Evolutionary conservation across 2,797 vertebrate species (phyloP).

Genomic region (Myioborus miniatus): DNA sequence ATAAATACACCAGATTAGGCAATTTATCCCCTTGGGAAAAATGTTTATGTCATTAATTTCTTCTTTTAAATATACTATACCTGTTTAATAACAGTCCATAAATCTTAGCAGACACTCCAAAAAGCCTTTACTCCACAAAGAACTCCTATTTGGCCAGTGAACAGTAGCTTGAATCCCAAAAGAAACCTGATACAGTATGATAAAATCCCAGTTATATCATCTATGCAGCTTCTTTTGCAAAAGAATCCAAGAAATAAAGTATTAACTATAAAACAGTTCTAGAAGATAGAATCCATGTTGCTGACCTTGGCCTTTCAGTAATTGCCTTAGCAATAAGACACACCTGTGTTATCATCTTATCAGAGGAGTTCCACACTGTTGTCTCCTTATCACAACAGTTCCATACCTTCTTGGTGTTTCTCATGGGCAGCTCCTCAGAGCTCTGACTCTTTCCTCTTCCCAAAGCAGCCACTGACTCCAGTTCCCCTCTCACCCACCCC

Average conservation of each 20-base stretch:
- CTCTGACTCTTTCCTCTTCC: too few species aligned
- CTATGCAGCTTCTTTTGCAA: neutral
- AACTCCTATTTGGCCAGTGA: neutral
- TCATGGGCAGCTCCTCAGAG: too few species aligned
- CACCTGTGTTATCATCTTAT: too few species aligned
- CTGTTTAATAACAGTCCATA: neutral
- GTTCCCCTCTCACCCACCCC: too few species aligned
- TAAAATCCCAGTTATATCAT: neutral
- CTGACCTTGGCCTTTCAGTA: neutral
- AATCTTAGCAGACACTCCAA: neutral
- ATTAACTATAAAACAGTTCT: neutral
- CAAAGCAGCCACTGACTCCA: too few species aligned
- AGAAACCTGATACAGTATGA: neutral
- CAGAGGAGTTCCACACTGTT: too few species aligned
- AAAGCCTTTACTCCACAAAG: neutral
- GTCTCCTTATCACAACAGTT: too few species aligned
- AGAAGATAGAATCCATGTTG: neutral
- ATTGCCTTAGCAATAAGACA: neutral
- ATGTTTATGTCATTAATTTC: neutral
- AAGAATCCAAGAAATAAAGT: neutral
- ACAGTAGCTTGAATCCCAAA: neutral
- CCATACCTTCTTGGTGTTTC: too few species aligned
- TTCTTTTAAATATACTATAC: conserved; percentile 4
- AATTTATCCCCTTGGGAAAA: conserved; percentile 13
- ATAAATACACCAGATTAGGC: neutral